phyloP scores from a whole-genome alignment of 2,113 vertebrate species.

The Ammodytes dubius region DNA sequence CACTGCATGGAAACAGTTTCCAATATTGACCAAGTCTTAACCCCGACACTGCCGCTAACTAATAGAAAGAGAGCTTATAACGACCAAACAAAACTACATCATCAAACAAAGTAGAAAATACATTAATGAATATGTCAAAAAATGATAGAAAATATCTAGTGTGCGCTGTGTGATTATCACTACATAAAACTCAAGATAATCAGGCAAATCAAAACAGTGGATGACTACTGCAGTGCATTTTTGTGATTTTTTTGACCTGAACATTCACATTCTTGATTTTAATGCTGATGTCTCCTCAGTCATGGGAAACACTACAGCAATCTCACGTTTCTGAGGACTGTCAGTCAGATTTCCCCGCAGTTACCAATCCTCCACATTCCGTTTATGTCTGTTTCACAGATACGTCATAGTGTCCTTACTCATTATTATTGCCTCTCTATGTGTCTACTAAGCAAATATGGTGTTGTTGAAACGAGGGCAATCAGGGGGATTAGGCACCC shows the following conservation, averaged over 20 bases:
- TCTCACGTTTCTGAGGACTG: neutral
- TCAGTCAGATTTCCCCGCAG: constrained; percentile 1
- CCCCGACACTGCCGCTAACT: constrained; percentile 14
- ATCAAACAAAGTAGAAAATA: constrained; percentile 9
- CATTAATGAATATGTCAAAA: constrained; percentile 9
- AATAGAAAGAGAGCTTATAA: neutral
- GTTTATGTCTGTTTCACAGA: constrained; percentile 10
- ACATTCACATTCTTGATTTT: constrained; percentile 44
- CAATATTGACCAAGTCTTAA: neutral
- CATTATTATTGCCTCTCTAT: constrained; percentile 27
- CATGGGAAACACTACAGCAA: neutral
- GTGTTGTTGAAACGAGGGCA: constrained; percentile 14
- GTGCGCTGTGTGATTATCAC: constrained; percentile 10
- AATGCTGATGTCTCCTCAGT: neutral
- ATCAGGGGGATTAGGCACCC: constrained; percentile 38
- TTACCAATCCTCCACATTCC: neutral
- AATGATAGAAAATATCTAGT: constrained; percentile 31
- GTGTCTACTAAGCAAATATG: constrained; percentile 35
- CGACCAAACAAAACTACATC: constrained; percentile 25
- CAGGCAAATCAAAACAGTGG: constrained; percentile 34
- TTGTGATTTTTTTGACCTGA: constrained; percentile 15
- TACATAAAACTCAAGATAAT: constrained; percentile 44
- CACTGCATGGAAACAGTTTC: too few relatives aligned
- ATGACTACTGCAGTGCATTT: constrained; percentile 56
- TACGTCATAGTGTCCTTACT: neutral